Base-by-base conservation (phyloP, 2,888 invertebrate species). In the Agrochola macilenta region DNA sequence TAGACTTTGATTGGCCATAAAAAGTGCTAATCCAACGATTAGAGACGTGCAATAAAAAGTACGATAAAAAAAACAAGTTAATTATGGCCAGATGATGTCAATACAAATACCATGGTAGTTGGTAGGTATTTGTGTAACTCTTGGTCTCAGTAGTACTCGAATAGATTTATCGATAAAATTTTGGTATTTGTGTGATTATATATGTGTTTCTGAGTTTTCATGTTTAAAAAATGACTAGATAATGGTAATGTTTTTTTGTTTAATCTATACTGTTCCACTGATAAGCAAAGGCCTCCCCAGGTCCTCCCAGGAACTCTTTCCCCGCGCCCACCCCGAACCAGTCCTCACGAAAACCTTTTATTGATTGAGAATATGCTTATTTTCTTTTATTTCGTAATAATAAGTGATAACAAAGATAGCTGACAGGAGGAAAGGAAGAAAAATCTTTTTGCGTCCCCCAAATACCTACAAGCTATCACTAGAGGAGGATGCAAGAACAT, bases 61-160 rank as follows among this genome's bases (percentile, higher is more conserved):
- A 43, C 11, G 11, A 60, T 52, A 82, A 86, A 86, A 88, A 86
- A 83, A 88, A 83, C 5, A 66, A 77, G 85, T 87, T 90, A 87
- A 90, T 87, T 90, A 85, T 85, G 83, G 89, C 52, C 65, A 72
- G 89, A 85, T 91, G 91, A 91, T 90, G 90, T 91, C 91, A 91
- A 91, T 88, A 60, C 69, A 68, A 63, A 75, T 77, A 85, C 58
- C 17, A 43, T 43, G 8, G 30, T 20, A 60, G 63, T 68, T 35
- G 14, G 5, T 23, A 14, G 23, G 30, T 52, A 30, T 17, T 30
- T 30, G 23, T 35, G 65, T 60, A 58, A 68, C 46, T 74, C 11
- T 71, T 43, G 63, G 39, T 46, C 9, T 58, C 26, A 60, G 12
- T 61, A 60, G 54, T 74, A 66, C 52, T 63, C 20, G 54, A 74